Evolutionary conservation across 2,797 vertebrate species (phyloP), one percentile per base, ranked within the genome.

Genomic region (Xyrichtys novacula): DNA sequence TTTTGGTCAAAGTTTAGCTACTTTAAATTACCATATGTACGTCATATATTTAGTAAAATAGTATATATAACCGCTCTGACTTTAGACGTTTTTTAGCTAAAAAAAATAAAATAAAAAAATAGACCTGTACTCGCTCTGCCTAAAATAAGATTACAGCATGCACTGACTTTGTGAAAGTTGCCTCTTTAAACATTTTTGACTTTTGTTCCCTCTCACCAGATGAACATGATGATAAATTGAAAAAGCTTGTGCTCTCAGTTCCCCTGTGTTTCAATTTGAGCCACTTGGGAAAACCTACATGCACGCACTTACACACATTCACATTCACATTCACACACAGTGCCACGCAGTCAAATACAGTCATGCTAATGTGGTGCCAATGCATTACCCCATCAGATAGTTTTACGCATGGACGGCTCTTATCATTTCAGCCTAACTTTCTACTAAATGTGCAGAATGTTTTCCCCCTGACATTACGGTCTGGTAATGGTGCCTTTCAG

Each of bases 401-500:
- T 83, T 86, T 84, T 83, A 84, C 76, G 86, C 90, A 85, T 89
- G 88, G 84, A 61, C 44, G 61, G 59, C 83, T 89, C 81, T 78
- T 88, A 89, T 91, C 85, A 88, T 90, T 87, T 87, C 82, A 65
- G 58, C 76, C 80, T 73, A 89, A 90, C 87, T 90, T 91, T 85
- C 78, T 76, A 68, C 84, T 86, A 86, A 90, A 89, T 75, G 75
- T 84, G 83, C 69, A 74, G 83, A 90, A 89, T 87, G 83, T 87
- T 87, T 83, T 76, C 73, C 77, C 83, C 81, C 80, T 78, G 78
- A 87, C 85, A 88, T 90, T 88, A 88, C 78, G 84, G 69, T 88
- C 89, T 86, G 85, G 86, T 89, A 92, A 92, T 91, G 85, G 87
- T 86, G 85, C 88, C 84, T 92, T 88, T 89, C 88, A 91, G 87